phyloP scores from a whole-genome alignment of 2,888 invertebrate species.

The Drosophila pseudotakahashii region DNA sequence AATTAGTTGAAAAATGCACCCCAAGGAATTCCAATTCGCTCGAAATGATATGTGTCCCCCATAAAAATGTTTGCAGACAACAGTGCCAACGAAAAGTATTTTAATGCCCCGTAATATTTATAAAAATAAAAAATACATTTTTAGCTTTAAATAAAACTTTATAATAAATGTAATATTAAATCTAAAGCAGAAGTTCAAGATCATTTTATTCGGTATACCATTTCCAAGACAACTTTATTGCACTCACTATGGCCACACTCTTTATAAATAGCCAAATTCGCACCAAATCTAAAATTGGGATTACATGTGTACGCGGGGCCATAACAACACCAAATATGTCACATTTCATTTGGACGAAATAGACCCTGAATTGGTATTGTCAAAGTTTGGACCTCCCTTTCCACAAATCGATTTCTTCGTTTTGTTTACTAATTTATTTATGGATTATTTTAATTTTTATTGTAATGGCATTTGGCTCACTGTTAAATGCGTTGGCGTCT shows the following conservation, averaged over 20 bases:
- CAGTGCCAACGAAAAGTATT: slow-evolving; percentile 9
- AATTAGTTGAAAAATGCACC: slow-evolving; percentile 60
- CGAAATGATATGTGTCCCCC: slow-evolving; percentile 46
- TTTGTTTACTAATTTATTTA: slow-evolving; percentile 68
- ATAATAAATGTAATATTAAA: no score
- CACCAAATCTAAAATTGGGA: slow-evolving; percentile 43
- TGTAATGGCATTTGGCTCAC: slow-evolving; percentile 65
- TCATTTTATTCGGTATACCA: no score
- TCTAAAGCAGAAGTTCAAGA: no score
- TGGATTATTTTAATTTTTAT: slow-evolving; percentile 64
- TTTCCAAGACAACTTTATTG: slow-evolving; percentile 4
- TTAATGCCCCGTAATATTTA: no score
- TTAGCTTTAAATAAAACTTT: no score
- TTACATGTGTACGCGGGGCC: slow-evolving; percentile 53
- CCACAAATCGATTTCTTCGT: slow-evolving; percentile 31
- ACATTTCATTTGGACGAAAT: slow-evolving; percentile 16
- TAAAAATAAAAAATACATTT: no score
- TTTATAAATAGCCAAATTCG: slow-evolving; percentile 40
- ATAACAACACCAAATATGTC: slow-evolving; percentile 37
- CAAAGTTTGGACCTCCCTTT: slow-evolving; percentile 3
- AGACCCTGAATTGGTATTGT: slow-evolving; percentile 21
- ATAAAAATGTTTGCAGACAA: slow-evolving; percentile 32
- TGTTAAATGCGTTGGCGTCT: slow-evolving; percentile 50
- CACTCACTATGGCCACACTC: slow-evolving; percentile 29
- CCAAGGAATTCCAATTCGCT: slow-evolving; percentile 45